These are phyloP conservation scores for Drosophila sturtevanti DNA, from an alignment of 1,140 invertebrate genomes.

Conservation along the genomic window DNA sequence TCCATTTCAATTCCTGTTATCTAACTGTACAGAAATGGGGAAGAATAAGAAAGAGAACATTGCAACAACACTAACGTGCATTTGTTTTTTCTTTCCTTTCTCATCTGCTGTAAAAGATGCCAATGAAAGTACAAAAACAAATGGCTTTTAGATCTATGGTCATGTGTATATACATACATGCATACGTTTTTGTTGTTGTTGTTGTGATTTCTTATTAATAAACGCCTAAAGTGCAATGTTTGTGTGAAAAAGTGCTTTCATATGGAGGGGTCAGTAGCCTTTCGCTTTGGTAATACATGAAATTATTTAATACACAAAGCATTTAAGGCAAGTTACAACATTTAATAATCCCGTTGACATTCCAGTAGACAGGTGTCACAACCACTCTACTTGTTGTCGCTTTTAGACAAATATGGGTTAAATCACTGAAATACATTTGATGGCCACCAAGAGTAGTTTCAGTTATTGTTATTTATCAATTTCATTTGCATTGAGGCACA, in stretches of 20 bases:
- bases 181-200: no score
- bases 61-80: not conserved
- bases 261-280: constrained; percentile 12
- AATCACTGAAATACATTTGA: constrained; percentile 3
- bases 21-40: not conserved
- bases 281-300: constrained; percentile 12
- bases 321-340: not conserved
- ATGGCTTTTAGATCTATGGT: not conserved
- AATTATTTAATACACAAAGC: constrained; percentile 21
- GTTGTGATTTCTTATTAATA: constrained; percentile 1
- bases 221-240: not conserved
- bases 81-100: not conserved
- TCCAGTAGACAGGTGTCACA: not conserved
- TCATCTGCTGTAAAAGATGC: not conserved
- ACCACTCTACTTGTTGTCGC: not conserved
- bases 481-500: not conserved
- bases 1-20: constrained; percentile 3
- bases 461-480: constrained; percentile 4
- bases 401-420: not conserved
- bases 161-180: not conserved
- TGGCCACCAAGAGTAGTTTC: not conserved
- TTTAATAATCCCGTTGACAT: not conserved
- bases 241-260: not conserved
- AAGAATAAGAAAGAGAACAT: not conserved
- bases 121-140: not conserved